Conservation (phyloP, 2,113 vertebrate species). For the Psettodes erumei region DNA sequence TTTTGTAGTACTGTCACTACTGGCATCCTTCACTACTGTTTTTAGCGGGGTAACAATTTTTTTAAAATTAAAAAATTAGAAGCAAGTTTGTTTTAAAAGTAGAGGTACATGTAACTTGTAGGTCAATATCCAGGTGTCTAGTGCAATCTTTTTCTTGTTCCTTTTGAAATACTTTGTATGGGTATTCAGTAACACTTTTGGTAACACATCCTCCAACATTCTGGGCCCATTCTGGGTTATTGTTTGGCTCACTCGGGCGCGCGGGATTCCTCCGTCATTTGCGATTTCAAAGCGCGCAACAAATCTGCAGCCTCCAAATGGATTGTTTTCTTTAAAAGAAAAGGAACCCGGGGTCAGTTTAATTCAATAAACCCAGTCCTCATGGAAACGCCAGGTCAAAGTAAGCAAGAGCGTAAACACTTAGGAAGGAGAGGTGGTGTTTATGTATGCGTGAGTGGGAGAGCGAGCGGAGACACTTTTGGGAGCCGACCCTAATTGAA, state of each 20-base stretch:
- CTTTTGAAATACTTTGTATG: neutral
- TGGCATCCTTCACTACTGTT: neutral
- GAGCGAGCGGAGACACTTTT: conserved; percentile 39
- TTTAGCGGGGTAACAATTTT: neutral
- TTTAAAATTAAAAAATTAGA: neutral
- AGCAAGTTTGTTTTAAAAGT: neutral
- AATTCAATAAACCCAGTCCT: conserved; percentile 45
- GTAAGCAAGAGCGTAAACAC: conserved; percentile 38
- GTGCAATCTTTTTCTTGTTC: neutral
- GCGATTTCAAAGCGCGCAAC: conserved; percentile 19
- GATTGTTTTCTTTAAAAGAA: conserved; percentile 53
- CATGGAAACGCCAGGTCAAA: conserved; percentile 32
- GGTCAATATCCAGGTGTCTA: neutral
- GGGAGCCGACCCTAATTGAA: conserved; percentile 58
- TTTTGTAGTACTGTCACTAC: conserved; percentile 11
- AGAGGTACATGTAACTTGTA: neutral
- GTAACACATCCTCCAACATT: conserved; percentile 16
- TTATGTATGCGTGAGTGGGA: conserved; percentile 41
- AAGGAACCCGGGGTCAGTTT: conserved; percentile 39
- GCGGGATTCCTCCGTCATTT: conserved; percentile 20
- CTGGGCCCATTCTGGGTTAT: conserved; percentile 7
- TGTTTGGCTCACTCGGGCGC: conserved; percentile 21
- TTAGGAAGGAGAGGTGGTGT: conserved; percentile 16
- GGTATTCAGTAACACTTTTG: neutral
- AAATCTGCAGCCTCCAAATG: conserved; percentile 25